A percentile compares a stretch with the other conserved stretches of the same genome.
These are phyloP conservation scores for Stratiolaelaps scimitus DNA, from an alignment of 1,140 invertebrate genomes.

Conservation along the genomic window DNA sequence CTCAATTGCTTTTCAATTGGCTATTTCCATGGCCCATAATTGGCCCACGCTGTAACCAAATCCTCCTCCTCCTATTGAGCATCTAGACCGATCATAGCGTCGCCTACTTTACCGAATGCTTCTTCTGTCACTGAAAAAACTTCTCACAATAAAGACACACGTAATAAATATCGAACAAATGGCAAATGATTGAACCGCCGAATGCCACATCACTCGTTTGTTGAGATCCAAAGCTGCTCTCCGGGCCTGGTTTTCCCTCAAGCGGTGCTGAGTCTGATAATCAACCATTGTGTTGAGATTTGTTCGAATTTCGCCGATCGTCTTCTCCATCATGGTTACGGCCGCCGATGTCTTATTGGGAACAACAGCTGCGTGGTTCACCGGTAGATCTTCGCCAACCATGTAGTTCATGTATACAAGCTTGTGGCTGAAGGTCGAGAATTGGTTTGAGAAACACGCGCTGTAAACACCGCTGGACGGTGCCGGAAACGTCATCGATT, in stretches of 20 bases:
- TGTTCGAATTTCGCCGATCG: constrained; percentile 71
- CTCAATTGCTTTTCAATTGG: too few relatives aligned
- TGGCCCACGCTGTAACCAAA: too few relatives aligned
- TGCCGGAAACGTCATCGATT: constrained; percentile 31
- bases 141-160: constrained; percentile 78
- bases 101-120: too few relatives aligned
- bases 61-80: too few relatives aligned
- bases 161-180: constrained; percentile 67
- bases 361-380: constrained; percentile 51
- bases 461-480: constrained; percentile 37
- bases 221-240: constrained; percentile 88
- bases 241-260: constrained; percentile 79
- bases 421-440: constrained; percentile 96
- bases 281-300: constrained; percentile 69
- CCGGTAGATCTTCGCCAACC: constrained; percentile 68
- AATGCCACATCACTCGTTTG: constrained; percentile 79
- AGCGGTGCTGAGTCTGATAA: constrained; percentile 84
- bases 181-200: constrained; percentile 66
- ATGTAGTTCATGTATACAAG: constrained; percentile 95
- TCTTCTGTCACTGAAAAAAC: constrained; percentile 77
- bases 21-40: too few relatives aligned
- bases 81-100: too few relatives aligned
- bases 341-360: constrained; percentile 56
- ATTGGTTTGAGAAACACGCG: constrained; percentile 96
- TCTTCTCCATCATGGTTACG: constrained; percentile 89